Evolutionary conservation across 2,113 vertebrate genomes (phyloP), one percentile per base, ranked within the genome.

Genomic region (Myiozetetes cayanensis): DNA sequence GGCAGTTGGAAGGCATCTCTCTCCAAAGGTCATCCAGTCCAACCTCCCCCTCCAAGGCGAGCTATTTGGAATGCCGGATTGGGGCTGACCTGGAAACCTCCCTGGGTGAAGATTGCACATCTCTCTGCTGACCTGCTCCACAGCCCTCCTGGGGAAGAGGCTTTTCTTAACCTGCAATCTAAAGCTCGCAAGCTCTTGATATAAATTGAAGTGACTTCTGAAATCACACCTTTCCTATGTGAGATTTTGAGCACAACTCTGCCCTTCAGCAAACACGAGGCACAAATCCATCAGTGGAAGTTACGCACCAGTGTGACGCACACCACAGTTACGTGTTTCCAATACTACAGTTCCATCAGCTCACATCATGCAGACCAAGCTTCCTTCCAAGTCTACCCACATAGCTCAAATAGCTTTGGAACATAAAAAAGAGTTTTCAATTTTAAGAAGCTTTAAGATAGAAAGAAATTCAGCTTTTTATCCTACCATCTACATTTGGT

Each of bases 61-160:
- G 67, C 16, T 47, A 15, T 9, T 1, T 73, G 50, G 53, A 80
- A 33, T 8, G 14, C 31, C 28, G 37, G 31, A 27, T 14, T 31
- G 33, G 27, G 20, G 27, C 46, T 67, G 50, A 83, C 39, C 28
- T 59, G 56, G 65, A 90, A 95, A 80, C 28, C 33, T 86, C 25
- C 37, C 4, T 0, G 5, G 28, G 12, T 0, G 1, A 82, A 43
- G 47, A 53, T 0, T 11, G 3, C 43, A 28, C 27, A n/a, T 49
- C 37, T 43, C n/a, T 44, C 41, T 50, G 19, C 27, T 46, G 44
- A 76, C 46, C 63, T 85, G 82, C 22, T 85, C 46, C 62, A 85
- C 8, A 10, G 33, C 21, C 30, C 52, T 75, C 33, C 70, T 1
- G 21, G 16, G 11, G 10, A 91, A 66, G 35, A n/a, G 23, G 28